Evolutionary conservation across 2,797 vertebrate species (phyloP), one percentile per base, ranked within the genome.

Genomic region (Echeneis naucrates): DNA sequence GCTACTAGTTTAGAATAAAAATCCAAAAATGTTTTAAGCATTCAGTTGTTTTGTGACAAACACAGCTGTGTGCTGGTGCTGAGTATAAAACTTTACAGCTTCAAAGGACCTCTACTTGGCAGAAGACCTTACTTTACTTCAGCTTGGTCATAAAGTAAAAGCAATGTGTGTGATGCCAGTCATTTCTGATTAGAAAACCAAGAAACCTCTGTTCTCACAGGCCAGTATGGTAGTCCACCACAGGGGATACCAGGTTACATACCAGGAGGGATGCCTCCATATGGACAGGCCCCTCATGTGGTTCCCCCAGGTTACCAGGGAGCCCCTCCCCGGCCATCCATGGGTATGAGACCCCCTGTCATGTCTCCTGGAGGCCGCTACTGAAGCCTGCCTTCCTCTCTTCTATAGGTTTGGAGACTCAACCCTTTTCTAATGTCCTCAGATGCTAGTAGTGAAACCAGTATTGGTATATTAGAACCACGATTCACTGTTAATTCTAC

Each of bases 331-430:
- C 72, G 95, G 86, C 96, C 96, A 65, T 96, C 96, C 14, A 95
- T 98, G 94, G 96, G 95, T 89, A 95, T 98, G 94, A 96, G 96
- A 92, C 97, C 97, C 87, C 97, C 97, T 63, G 96, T 98, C 87
- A 98, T 98, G 97, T 98, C 97, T 76, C 97, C 96, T 78, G 97
- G 96, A 89, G 95, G 96, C 90, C 96, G 96, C 91, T 98, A 97
- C 95, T 98, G 96, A 98, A 92, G 89, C 89, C 93, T 89, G 91
- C 93, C 89, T 94, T 82, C 95, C 95, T 77, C 68, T 87, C 84
- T 75, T 72, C 86, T 72, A 75, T 98, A 97, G 95, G 96, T 97
- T 97, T 98, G 97, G 95, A 96, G 82, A 75, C 82, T 97, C 95
- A 95, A 95, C 95, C 95, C 92, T 96, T 97, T 96, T 96, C 94